Conservation (phyloP, 2,113 vertebrate genomes). For the Agapornis roseicollis region DNA sequence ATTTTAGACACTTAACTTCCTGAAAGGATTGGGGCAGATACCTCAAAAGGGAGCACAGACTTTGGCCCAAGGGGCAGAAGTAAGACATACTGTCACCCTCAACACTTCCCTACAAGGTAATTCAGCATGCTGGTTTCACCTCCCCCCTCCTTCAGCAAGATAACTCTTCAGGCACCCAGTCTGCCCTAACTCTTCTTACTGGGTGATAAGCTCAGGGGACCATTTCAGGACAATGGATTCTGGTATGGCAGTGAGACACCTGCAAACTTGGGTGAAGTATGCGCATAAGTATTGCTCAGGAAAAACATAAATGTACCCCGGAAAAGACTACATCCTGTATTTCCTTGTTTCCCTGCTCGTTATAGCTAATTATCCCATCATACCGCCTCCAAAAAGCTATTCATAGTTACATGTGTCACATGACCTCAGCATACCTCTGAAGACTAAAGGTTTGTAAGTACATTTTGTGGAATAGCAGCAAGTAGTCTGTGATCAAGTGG, state of each 20-base stretch:
- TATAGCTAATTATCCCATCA: background rate
- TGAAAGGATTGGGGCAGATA: background rate
- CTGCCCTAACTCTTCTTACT: background rate
- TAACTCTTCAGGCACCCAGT: background rate
- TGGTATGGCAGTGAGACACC: accelerated
- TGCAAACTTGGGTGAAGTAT: background rate
- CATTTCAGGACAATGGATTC: background rate
- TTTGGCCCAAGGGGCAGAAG: background rate
- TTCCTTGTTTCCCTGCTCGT: background rate
- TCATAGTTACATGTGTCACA: background rate
- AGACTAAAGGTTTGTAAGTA: background rate
- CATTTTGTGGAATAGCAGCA: background rate
- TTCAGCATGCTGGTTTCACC: background rate
- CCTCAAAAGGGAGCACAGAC: background rate
- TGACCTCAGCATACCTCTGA: background rate
- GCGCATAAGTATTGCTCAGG: background rate
- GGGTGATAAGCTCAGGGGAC: background rate
- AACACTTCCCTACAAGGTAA: background rate
- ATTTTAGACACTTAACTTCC: background rate
- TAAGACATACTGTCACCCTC: background rate
- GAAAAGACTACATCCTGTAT: background rate
- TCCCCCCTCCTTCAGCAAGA: background rate
- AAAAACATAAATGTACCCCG: background rate
- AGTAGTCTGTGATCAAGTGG: background rate
- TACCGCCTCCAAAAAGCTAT: background rate